Evolutionary conservation across 2,113 vertebrate genomes (phyloP).

Genomic region (Coregonus clupeaformis): DNA sequence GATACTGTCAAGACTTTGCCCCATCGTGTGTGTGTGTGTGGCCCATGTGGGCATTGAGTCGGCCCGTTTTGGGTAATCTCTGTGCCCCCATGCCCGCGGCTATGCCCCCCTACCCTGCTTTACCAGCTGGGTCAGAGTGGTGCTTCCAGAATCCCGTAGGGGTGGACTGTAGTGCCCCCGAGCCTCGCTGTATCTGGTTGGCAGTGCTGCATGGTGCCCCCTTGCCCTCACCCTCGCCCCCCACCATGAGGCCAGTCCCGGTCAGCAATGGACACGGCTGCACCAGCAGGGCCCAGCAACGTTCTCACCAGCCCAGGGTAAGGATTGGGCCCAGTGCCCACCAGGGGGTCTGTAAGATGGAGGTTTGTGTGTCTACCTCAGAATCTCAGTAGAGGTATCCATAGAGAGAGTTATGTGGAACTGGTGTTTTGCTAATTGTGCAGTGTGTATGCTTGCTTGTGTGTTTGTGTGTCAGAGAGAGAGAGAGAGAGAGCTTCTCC

Average conservation of each 20-base stretch:
- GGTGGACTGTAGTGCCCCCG: conserved; percentile 88
- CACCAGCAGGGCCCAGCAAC: conserved; percentile 14
- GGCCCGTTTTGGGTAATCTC: conserved; percentile 49
- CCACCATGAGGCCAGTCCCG: conserved; percentile 35
- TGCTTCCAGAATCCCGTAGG: conserved; percentile 84
- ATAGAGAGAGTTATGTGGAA: too few relatives aligned
- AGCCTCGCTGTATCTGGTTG: conserved; percentile 92
- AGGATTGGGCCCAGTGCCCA: conserved; percentile 34
- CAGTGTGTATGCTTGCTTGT: neutral
- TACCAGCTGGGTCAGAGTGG: conserved; percentile 72
- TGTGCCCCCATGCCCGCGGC: conserved; percentile 52
- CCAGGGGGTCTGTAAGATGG: too few relatives aligned
- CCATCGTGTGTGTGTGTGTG: conserved; percentile 15
- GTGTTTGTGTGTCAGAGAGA: neutral
- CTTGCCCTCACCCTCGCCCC: conserved; percentile 22
- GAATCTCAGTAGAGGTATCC: too few relatives aligned
- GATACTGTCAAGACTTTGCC: conserved; percentile 26
- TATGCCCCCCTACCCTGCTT: conserved; percentile 50
- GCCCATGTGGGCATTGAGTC: conserved; percentile 63
- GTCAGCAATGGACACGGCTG: conserved; percentile 14
- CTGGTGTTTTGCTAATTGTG: neutral
- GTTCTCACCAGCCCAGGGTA: conserved; percentile 62
- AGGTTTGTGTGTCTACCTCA: too few relatives aligned
- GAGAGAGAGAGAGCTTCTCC: too few relatives aligned
- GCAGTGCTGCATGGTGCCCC: conserved; percentile 74